These are phyloP conservation scores for Drosophila sp. DNA, from an alignment of 1,140 invertebrate species.

Conservation along the genomic window DNA sequence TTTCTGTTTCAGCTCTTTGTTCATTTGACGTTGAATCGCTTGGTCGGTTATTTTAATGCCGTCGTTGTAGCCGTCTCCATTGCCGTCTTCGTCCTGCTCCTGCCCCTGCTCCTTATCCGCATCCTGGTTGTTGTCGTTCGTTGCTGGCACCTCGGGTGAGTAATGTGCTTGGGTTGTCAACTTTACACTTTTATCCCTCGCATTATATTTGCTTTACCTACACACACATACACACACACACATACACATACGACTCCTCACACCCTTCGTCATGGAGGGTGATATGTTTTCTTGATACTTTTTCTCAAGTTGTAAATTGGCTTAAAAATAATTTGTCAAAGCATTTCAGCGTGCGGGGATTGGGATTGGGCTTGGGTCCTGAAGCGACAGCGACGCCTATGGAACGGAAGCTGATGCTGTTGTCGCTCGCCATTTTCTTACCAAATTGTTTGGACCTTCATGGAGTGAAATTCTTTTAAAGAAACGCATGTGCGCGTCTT, in stretches of 20 bases:
- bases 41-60: constrained; percentile 79
- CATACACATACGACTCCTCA: background rate
- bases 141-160: constrained; percentile 77
- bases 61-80: constrained; percentile 36
- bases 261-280: constrained; percentile 45
- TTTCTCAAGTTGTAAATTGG: constrained; percentile 84
- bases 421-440: constrained; percentile 64
- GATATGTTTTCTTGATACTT: constrained; percentile 81
- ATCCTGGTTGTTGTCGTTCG: constrained; percentile 16
- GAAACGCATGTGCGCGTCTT: constrained; percentile 81
- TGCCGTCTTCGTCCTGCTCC: constrained; percentile 8
- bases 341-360: constrained; percentile 65
- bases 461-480: constrained; percentile 73
- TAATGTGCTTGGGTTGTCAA: constrained; percentile 82
- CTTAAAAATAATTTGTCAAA: constrained; percentile 84
- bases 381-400: constrained; percentile 51
- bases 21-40: constrained; percentile 78
- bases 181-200: constrained; percentile 82
- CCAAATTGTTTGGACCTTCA: constrained; percentile 77
- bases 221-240: constrained; percentile 50
- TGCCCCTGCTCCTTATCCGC: background rate
- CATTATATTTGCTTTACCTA: constrained; percentile 82
- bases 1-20: constrained; percentile 53
- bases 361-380: constrained; percentile 22
- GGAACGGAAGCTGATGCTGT: constrained; percentile 14